phyloP scores from a whole-genome alignment of 2,888 invertebrate species.

The Himalopsyche japonica region DNA sequence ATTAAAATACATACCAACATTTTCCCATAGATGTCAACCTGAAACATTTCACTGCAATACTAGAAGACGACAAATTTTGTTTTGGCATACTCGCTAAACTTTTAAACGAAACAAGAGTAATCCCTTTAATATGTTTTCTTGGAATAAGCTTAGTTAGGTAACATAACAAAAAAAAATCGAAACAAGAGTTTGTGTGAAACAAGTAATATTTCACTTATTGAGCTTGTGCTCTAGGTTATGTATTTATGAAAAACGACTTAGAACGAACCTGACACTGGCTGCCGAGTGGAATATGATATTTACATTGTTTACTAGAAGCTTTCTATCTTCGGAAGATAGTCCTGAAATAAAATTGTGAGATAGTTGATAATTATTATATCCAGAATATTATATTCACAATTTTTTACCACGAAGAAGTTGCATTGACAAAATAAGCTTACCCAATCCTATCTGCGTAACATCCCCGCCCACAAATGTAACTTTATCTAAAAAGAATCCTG shows the following conservation, averaged over 20 bases:
- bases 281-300: slow-evolving; percentile 77
- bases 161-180: too few species aligned
- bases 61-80: too few species aligned
- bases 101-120: too few species aligned
- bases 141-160: too few species aligned
- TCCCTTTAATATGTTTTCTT: too few species aligned
- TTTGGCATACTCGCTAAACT: too few species aligned
- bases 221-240: too few species aligned
- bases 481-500: slow-evolving; percentile 61
- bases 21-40: too few species aligned
- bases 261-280: slow-evolving; percentile 69
- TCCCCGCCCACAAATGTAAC: slow-evolving; percentile 69
- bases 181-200: too few species aligned
- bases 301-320: slow-evolving; percentile 61
- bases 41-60: too few species aligned
- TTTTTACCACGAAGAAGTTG: slow-evolving; percentile 24
- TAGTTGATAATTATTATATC: neutral
- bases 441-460: slow-evolving; percentile 60
- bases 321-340: slow-evolving; percentile 55
- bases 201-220: too few species aligned
- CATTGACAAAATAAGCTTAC: slow-evolving; percentile 43
- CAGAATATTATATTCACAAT: neutral
- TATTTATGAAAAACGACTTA: neutral
- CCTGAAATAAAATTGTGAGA: slow-evolving; percentile 49
- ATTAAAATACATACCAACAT: too few species aligned